Evolutionary conservation across 2,888 invertebrate genomes (phyloP).

Genomic region (Acanthosepion pharaonis): DNA sequence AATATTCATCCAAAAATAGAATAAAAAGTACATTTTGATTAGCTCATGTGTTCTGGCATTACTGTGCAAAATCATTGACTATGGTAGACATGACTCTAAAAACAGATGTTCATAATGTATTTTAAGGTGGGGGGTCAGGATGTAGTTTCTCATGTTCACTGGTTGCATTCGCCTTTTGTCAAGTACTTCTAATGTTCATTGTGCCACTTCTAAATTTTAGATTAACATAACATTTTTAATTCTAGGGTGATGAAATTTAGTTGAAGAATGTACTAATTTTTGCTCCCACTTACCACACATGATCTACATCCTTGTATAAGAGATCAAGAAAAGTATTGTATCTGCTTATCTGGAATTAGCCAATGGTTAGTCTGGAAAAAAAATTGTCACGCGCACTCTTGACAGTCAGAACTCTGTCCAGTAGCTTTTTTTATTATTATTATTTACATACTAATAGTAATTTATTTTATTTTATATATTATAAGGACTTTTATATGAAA

Average conservation of each 20-base stretch:
- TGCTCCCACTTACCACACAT: not conserved
- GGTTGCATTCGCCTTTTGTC: not conserved
- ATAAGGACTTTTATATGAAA: too few relatives aligned
- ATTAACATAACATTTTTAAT: not conserved
- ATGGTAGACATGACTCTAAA: not conserved
- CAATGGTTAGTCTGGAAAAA: not conserved
- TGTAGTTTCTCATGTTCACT: not conserved
- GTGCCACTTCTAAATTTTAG: not conserved
- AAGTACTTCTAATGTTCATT: not conserved
- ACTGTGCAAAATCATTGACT: not conserved
- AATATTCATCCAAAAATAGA: not conserved
- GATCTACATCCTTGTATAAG: not conserved
- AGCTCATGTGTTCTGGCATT: not conserved
- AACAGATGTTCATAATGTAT: not conserved
- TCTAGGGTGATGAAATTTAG: not conserved
- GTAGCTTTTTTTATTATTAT: too few relatives aligned
- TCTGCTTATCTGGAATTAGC: not conserved
- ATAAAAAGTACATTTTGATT: too few relatives aligned
- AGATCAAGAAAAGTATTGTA: not conserved
- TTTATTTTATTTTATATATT: too few relatives aligned
- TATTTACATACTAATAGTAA: too few relatives aligned
- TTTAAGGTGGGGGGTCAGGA: not conserved
- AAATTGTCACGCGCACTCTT: not conserved
- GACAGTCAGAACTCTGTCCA: too few relatives aligned
- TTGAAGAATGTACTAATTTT: not conserved